Evolutionary conservation across 2,797 vertebrate species (phyloP).

Genomic region (Pogoniulus pusillus): DNA sequence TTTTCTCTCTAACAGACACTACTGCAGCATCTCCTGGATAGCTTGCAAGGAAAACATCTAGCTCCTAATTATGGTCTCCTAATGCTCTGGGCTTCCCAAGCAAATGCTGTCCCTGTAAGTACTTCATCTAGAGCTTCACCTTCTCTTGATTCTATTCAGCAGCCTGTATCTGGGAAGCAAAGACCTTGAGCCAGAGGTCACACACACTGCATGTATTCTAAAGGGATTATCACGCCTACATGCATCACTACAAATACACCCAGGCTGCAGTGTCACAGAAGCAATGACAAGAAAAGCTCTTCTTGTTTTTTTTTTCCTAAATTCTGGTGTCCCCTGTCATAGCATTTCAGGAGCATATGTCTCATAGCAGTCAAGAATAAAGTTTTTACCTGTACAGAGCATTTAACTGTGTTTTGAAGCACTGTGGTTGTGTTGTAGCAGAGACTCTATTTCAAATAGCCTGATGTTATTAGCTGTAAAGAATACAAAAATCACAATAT

Average conservation of each 20-base stretch:
- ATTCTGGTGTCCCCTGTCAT: neutral
- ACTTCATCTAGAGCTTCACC: neutral
- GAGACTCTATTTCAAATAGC: neutral
- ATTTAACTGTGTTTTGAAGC: neutral
- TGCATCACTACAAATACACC: slow-evolving; percentile 32
- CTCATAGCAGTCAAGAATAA: neutral
- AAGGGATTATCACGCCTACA: slow-evolving; percentile 45
- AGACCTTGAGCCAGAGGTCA: slow-evolving; percentile 30
- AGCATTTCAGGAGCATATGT: neutral
- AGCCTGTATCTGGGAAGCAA: slow-evolving; percentile 19
- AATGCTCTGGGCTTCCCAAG: slow-evolving; percentile 84
- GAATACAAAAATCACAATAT: neutral
- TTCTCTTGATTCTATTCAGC: neutral
- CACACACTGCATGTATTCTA: neutral
- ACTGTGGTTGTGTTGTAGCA: neutral
- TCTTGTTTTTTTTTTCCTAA: slow-evolving; percentile 33
- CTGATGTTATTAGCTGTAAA: neutral
- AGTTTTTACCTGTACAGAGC: neutral
- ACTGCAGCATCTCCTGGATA: slow-evolving; percentile 75
- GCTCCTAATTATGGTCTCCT: slow-evolving; percentile 76
- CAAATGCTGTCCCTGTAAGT: slow-evolving; percentile 84
- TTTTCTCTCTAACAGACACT: slow-evolving; percentile 75
- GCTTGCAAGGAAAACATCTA: slow-evolving; percentile 61
- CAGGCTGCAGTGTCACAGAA: slow-evolving; percentile 26
- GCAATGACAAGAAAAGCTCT: slow-evolving; percentile 32